These are phyloP conservation scores for Deroplatys truncata DNA, from an alignment of 2,888 invertebrate genomes.

Conservation along the genomic window DNA sequence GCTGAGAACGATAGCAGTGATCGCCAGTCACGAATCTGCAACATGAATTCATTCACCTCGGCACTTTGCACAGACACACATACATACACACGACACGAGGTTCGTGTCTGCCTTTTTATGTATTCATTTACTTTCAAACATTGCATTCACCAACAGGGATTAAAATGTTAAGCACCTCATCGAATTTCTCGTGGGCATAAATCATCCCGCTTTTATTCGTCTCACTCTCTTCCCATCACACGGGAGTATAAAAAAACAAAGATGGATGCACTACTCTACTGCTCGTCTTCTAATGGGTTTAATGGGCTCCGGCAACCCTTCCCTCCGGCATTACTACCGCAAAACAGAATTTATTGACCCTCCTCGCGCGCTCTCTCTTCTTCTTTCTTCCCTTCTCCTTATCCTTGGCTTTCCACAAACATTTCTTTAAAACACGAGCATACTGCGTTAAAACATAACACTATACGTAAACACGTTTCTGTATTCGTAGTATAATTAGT, in stretches of 20 bases:
- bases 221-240: neutral
- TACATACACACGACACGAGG: constrained; percentile 3
- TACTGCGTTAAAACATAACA: neutral
- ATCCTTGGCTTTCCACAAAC: neutral
- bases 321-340: neutral
- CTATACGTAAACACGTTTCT: neutral
- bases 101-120: constrained; percentile 1
- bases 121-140: neutral
- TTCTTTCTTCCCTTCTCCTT: neutral
- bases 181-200: neutral
- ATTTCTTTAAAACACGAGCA: neutral
- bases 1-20: constrained; percentile 15
- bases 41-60: constrained; percentile 22
- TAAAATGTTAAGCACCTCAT: constrained; percentile 9
- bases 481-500: neutral
- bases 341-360: constrained; percentile 5
- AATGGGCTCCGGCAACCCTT: neutral
- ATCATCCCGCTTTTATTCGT: neutral
- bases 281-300: neutral
- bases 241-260: neutral
- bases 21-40: constrained; percentile 15
- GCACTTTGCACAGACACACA: neutral
- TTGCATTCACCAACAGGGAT: constrained; percentile 2
- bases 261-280: neutral
- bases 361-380: neutral